Conservation (phyloP, 2,888 invertebrate genomes). For the Lacanobia oleracea region DNA sequence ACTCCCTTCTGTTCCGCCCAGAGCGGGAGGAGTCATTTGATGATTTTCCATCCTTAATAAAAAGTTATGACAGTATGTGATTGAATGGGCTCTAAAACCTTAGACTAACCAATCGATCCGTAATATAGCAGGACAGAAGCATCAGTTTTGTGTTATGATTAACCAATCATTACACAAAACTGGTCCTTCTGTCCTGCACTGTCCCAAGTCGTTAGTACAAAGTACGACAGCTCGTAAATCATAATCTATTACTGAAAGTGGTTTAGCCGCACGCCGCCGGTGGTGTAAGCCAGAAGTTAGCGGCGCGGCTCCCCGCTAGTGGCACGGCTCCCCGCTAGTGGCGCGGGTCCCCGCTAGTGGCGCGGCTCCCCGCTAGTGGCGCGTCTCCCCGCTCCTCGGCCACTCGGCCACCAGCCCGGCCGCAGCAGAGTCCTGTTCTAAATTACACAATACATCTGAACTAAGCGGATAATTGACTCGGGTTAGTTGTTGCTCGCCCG, state of each 20-base stretch:
- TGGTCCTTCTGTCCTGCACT: slow-evolving; percentile 19
- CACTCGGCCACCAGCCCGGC: not conserved
- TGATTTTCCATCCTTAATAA: too few species aligned
- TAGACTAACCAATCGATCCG: too few species aligned
- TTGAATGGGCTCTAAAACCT: not conserved
- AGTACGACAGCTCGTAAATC: slow-evolving; percentile 54
- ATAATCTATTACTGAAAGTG: slow-evolving; percentile 60
- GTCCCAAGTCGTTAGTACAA: slow-evolving; percentile 5
- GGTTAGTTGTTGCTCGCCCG: slow-evolving; percentile 31
- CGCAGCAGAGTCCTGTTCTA: slow-evolving; percentile 29
- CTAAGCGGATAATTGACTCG: slow-evolving; percentile 56
- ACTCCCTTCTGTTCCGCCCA: too few species aligned
- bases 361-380: slow-evolving; percentile 29
- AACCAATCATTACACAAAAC: not conserved
- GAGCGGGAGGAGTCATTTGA: too few species aligned
- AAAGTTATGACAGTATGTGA: too few species aligned
- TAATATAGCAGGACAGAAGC: too few species aligned
- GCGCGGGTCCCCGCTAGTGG: slow-evolving; percentile 34
- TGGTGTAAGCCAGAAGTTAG: not conserved
- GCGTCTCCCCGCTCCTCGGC: not conserved
- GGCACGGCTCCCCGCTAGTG: not conserved
- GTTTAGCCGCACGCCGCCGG: slow-evolving; percentile 24
- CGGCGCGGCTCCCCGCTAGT: slow-evolving; percentile 37
- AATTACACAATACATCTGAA: slow-evolving; percentile 56
- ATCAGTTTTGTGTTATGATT: too few species aligned